Evolutionary conservation across 2,888 invertebrate species (phyloP).

Genomic region (Tetrapedia diversipes): DNA sequence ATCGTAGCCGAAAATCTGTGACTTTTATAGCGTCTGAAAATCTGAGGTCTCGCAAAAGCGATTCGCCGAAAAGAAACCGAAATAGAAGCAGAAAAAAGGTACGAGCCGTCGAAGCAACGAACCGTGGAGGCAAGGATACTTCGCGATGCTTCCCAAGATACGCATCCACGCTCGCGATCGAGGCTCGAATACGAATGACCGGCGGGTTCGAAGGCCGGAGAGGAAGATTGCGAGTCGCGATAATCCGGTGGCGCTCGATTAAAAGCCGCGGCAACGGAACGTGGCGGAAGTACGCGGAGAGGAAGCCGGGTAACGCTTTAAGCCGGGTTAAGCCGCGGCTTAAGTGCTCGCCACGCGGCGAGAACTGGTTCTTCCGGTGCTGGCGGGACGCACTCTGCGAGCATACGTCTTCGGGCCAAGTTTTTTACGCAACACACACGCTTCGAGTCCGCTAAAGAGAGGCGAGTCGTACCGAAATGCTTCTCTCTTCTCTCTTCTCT

Average conservation of each 20-base stretch:
- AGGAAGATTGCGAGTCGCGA: conserved; percentile 55
- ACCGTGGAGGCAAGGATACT: not conserved
- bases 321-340: conserved; percentile 63
- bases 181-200: conserved; percentile 36
- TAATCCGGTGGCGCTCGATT: conserved; percentile 65
- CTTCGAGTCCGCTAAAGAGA: conserved; percentile 21
- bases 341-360: conserved; percentile 54
- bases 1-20: no score
- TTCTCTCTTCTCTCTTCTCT: not conserved
- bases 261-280: conserved; percentile 62
- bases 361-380: conserved; percentile 39
- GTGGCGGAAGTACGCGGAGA: conserved; percentile 55
- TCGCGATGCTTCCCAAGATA: not conserved
- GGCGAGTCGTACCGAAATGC: conserved; percentile 22
- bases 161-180: not conserved
- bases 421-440: conserved; percentile 24
- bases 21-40: no score
- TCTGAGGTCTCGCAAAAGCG: no score
- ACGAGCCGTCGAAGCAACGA: not conserved
- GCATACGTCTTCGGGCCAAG: conserved; percentile 25
- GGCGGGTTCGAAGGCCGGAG: conserved; percentile 36
- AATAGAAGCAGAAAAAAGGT: not conserved
- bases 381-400: conserved; percentile 2
- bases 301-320: conserved; percentile 51
- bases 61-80: no score